A percentile compares a stretch with the other conserved stretches of the same genome.
phyloP scores from a whole-genome alignment of 2,113 vertebrate species.

The Mus spicilegus region DNA sequence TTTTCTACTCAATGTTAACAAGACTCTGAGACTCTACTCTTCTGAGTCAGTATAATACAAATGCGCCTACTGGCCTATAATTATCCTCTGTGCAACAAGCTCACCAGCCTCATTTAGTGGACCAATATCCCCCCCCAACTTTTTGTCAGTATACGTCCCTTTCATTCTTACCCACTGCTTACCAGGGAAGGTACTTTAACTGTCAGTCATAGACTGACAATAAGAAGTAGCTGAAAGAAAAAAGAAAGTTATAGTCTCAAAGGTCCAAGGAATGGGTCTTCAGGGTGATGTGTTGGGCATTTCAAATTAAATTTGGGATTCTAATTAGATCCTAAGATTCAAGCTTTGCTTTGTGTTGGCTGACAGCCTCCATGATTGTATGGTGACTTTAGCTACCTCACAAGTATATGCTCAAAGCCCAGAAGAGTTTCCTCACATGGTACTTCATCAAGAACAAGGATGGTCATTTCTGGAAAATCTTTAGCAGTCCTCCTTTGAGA shows the following conservation, averaged over 20 bases:
- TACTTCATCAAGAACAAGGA: neutral
- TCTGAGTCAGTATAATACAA: neutral
- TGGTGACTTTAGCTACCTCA: neutral
- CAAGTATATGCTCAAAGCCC: neutral
- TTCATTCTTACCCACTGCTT: accelerated
- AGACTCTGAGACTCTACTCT: neutral
- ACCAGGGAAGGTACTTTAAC: neutral
- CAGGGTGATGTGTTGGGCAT: neutral
- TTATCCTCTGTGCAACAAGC: too few relatives aligned
- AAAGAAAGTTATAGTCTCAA: neutral
- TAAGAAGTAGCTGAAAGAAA: neutral
- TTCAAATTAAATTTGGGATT: neutral
- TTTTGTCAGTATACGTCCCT: neutral
- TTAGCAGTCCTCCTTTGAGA: neutral
- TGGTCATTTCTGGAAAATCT: neutral
- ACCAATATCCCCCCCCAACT: neutral
- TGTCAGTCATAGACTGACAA: neutral
- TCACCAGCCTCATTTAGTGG: neutral
- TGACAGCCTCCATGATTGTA: neutral
- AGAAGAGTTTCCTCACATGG: neutral
- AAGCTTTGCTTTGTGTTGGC: neutral
- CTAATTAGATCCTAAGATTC: neutral
- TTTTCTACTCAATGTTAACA: neutral
- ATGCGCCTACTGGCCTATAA: neutral
- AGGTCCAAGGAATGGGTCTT: neutral